Evolutionary conservation across 2,797 vertebrate species (phyloP).

Genomic region (Loriculus beryllinus): DNA sequence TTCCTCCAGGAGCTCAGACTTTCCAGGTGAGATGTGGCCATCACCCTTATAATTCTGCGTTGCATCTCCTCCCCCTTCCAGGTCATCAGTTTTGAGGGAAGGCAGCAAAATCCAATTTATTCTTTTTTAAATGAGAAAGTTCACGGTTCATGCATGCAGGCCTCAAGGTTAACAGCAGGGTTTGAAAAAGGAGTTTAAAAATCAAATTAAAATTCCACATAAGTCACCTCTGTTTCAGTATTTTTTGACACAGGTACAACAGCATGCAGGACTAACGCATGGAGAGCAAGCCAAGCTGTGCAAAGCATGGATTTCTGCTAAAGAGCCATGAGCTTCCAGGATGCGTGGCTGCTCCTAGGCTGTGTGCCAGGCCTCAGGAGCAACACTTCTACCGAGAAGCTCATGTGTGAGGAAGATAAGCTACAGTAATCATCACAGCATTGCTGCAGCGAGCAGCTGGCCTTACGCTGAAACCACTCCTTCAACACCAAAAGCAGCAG

Average conservation of each 20-base stretch:
- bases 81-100: background rate
- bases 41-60: accelerated
- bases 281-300: accelerated
- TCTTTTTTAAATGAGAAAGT: background rate
- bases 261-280: accelerated
- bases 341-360: accelerated
- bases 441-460: background rate
- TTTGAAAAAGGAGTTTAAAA: background rate
- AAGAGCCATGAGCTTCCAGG: background rate
- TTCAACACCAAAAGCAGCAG: background rate
- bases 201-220: background rate
- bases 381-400: too few relatives aligned
- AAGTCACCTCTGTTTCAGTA: background rate
- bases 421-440: accelerated
- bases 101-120: background rate
- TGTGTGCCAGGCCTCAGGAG: accelerated
- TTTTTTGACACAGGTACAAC: background rate
- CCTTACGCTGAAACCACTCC: background rate
- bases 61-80: background rate
- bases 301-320: accelerated
- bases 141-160: background rate
- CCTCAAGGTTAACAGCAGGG: background rate
- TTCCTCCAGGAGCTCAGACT: background rate
- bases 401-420: background rate
- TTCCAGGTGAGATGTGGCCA: accelerated